These are phyloP conservation scores for Thunnus thynnus DNA, from an alignment of 2,113 vertebrate genomes.

Conservation along the genomic window DNA sequence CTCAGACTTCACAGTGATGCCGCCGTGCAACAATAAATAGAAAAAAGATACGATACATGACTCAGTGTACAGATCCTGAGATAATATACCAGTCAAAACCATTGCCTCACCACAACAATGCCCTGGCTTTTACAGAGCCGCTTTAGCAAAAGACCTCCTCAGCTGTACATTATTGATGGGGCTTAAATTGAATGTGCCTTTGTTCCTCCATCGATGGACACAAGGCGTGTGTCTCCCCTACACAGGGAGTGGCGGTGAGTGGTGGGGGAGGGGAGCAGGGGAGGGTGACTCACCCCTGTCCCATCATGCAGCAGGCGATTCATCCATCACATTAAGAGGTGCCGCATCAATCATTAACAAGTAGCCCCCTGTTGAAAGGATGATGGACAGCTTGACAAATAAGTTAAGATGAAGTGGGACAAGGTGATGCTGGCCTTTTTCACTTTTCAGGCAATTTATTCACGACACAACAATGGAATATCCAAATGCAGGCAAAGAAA, in stretches of 20 bases:
- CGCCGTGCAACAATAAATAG: conserved; percentile 49
- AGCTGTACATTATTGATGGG: conserved; percentile 82
- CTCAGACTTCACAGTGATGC: conserved; percentile 46
- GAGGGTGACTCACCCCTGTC: conserved; percentile 64
- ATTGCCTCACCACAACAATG: conserved; percentile 43
- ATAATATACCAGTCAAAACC: conserved; percentile 60
- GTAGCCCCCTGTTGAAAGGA: conserved; percentile 75
- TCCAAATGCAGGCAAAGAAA: conserved; percentile 48
- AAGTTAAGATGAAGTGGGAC: conserved; percentile 77
- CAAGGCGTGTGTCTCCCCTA: conserved; percentile 61
- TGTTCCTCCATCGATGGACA: conserved; percentile 76
- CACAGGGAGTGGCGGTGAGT: conserved; percentile 31
- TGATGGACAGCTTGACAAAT: conserved; percentile 82
- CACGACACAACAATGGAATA: conserved; percentile 45
- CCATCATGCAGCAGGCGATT: conserved; percentile 69
- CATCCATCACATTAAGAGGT: conserved; percentile 84
- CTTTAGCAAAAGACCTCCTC: conserved; percentile 55
- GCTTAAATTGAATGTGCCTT: conserved; percentile 78
- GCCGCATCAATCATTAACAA: conserved; percentile 84
- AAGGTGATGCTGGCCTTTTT: conserved; percentile 72
- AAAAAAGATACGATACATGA: conserved; percentile 48
- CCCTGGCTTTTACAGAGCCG: conserved; percentile 33
- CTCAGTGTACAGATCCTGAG: conserved; percentile 50
- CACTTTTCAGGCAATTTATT: conserved; percentile 63
- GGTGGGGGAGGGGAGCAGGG: conserved; percentile 36